These are phyloP conservation scores for Nematopogon swammerdamellus DNA, from an alignment of 2,888 invertebrate species.

Conservation along the genomic window DNA sequence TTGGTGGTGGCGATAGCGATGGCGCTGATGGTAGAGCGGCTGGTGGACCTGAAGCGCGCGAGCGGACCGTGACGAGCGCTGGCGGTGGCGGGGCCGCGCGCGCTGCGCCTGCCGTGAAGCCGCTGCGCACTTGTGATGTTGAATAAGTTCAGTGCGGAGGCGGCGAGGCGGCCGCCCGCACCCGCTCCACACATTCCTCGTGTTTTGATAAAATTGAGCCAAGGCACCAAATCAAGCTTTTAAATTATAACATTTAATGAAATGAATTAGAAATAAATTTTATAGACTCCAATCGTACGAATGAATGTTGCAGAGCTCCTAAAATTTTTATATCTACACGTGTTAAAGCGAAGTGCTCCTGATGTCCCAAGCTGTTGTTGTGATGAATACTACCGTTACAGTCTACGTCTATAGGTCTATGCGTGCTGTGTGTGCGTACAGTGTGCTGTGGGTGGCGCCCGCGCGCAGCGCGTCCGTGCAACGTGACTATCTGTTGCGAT, in stretches of 20 bases:
- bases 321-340: neutral
- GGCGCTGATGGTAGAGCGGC: conserved; percentile 59
- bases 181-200: neutral
- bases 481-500: neutral
- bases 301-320: neutral
- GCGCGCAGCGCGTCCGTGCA: neutral
- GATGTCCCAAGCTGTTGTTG: too few relatives aligned
- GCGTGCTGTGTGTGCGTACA: too few relatives aligned
- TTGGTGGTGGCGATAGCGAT: conserved; percentile 58
- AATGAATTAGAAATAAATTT: too few relatives aligned
- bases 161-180: too few relatives aligned
- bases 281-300: neutral
- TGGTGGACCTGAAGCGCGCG: conserved; percentile 30
- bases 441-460: too few relatives aligned
- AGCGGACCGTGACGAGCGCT: conserved; percentile 47
- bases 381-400: too few relatives aligned
- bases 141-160: too few relatives aligned
- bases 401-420: too few relatives aligned
- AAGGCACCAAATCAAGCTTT: neutral
- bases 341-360: neutral
- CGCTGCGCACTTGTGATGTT: too few relatives aligned
- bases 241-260: too few relatives aligned
- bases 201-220: too few relatives aligned
- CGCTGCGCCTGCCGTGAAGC: conserved; percentile 16
- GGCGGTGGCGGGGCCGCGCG: conserved; percentile 32